Evolutionary conservation across 1,140 invertebrate species (phyloP).

Genomic region (Pantala flavescens): DNA sequence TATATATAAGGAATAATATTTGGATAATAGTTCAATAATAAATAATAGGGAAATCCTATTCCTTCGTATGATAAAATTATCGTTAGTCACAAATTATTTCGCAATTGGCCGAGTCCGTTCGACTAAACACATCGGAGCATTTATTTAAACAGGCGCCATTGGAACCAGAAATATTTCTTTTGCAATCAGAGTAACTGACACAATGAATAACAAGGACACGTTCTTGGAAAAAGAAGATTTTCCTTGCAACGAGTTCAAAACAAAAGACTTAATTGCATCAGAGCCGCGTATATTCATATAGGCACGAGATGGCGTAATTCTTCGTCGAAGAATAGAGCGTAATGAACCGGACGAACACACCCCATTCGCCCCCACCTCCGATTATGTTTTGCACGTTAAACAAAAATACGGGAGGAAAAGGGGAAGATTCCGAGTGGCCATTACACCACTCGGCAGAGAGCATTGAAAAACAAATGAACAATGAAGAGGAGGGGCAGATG

Average conservation of each 20-base stretch:
- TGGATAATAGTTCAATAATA: no score
- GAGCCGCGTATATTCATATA: slow-evolving; percentile 4
- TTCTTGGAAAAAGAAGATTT: not conserved
- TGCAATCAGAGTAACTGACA: not conserved
- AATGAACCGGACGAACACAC: not conserved
- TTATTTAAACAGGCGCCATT: not conserved
- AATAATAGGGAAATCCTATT: no score
- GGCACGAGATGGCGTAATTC: not conserved
- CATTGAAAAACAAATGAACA: no score
- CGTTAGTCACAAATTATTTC: no score
- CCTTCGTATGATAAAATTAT: no score
- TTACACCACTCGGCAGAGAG: no score
- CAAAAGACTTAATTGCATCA: not conserved
- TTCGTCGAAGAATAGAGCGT: not conserved
- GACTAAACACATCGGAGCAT: not conserved
- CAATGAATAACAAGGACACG: not conserved
- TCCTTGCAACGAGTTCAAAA: not conserved
- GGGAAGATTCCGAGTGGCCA: not conserved
- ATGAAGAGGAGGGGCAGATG: not conserved
- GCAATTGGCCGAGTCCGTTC: not conserved
- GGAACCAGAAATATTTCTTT: not conserved
- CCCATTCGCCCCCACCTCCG: not conserved
- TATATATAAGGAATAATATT: no score
- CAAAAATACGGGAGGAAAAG: not conserved
- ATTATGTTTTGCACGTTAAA: not conserved